Percentiles rank a stretch among this genome's conserved stretches.
Conservation (phyloP, 2,797 vertebrate genomes). For the Podarcis lilfordi region DNA sequence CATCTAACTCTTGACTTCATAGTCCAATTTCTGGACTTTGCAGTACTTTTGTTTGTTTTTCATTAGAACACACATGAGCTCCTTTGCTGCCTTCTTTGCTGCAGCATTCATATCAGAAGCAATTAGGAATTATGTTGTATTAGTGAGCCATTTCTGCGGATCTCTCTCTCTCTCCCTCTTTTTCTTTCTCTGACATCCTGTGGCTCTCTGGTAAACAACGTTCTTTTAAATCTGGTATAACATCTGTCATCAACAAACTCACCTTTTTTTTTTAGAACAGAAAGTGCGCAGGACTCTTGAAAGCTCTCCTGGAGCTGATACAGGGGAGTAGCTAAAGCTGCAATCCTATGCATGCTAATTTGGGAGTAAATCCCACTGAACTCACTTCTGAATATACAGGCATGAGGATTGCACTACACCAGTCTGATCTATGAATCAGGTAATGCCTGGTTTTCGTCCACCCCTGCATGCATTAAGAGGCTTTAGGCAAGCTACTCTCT, state of each 20-base stretch:
- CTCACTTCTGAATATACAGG: too few species aligned
- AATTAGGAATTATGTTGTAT: slow-evolving; percentile 22
- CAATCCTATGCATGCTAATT: not conserved
- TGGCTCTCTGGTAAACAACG: slow-evolving; percentile 56
- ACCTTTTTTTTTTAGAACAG: slow-evolving; percentile 9
- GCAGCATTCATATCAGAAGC: not conserved
- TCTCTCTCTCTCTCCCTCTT: slow-evolving; percentile 37
- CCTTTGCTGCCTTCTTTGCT: slow-evolving; percentile 16
- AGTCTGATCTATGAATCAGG: too few species aligned
- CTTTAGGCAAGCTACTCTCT: too few species aligned
- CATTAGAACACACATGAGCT: slow-evolving; percentile 30
- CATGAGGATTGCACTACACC: too few species aligned
- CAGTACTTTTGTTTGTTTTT: slow-evolving; percentile 31
- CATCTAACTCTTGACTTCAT: not conserved
- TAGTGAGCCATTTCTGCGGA: slow-evolving; percentile 27
- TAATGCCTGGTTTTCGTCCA: too few species aligned
- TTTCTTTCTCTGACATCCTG: slow-evolving; percentile 38
- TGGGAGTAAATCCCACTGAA: not conserved
- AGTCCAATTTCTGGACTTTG: not conserved
- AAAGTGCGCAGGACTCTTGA: not conserved
- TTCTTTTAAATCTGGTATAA: slow-evolving; percentile 59
- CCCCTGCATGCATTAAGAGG: too few species aligned
- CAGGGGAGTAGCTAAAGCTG: not conserved
- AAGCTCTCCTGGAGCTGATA: not conserved
- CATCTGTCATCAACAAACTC: slow-evolving; percentile 57